Evolutionary conservation across 1,140 invertebrate species (phyloP), one percentile per base, ranked within the genome.

Genomic region (Radopholus similis): DNA sequence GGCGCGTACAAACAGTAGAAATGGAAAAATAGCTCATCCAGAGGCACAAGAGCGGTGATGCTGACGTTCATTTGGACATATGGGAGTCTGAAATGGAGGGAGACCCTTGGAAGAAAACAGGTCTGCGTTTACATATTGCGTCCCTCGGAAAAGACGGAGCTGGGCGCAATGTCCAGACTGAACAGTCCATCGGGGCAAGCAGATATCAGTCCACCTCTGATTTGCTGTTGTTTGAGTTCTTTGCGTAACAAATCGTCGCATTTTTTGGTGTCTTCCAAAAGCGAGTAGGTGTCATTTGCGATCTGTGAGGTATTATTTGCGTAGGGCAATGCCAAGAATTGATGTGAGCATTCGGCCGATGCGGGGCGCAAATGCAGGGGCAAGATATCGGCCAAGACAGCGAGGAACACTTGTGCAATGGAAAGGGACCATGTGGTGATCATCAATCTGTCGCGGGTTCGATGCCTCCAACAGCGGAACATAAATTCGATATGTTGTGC

Each of bases 1-100:
- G 80, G 65, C 13, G 78, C 70, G 38, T 76, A 55, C 18, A 80
- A 26, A 47, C 78, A 80, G 37, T 68, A 42, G 28, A 80, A 70
- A 35, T 70, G 74, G 13, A 78, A 30, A 30, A 67, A 68, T 35
- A 80, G 23, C 44, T 62, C 23, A 3, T 44, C 32, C 21, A 70
- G 37, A 13, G 44, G 28, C n/a, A 54, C 38, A 51, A 72, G 60
- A 8, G 63, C 68, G 1, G 32, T 71, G 11, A 75, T 37, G 2
- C 71, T 67, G 8, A 78, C 51, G 62, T 80, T 80, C 11, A 78
- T 59, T 15, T 66, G 49, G 2, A 73, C 72, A 62, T 77, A 64
- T n/a, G 77, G 77, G 30, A 64, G 62, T n/a, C 77, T 78, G 42
- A 67, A 72, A 65, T 18, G 32, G 8, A 11, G 13, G 23, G 18